Conservation (phyloP, 2,113 vertebrate species). For the Pedetes capensis region DNA sequence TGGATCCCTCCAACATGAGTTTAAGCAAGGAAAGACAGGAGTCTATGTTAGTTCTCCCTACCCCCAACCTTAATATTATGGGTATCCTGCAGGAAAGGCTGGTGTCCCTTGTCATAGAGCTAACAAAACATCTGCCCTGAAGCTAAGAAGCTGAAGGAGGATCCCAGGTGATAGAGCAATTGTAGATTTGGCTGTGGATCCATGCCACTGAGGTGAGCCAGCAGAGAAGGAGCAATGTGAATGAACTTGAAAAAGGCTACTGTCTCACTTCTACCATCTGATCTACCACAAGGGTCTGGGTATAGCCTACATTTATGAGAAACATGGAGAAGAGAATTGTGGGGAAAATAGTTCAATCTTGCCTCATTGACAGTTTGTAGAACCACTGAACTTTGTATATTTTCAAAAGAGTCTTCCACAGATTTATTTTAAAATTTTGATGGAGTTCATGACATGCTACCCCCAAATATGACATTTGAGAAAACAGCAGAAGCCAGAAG, state of each 20-base stretch:
- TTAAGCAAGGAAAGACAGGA: neutral
- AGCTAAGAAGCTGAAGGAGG: neutral
- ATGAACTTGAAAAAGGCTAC: neutral
- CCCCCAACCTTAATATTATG: too few relatives aligned
- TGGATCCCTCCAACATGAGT: neutral
- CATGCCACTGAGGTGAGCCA: neutral
- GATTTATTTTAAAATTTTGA: neutral
- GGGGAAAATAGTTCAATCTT: neutral
- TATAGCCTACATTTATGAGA: neutral
- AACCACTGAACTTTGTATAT: neutral
- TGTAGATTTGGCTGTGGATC: too few relatives aligned
- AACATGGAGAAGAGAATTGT: neutral
- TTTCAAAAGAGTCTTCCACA: neutral
- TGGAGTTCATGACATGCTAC: neutral
- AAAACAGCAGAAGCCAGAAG: neutral
- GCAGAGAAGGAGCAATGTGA: neutral
- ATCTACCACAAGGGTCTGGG: neutral
- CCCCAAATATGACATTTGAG: neutral
- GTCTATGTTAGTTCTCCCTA: neutral
- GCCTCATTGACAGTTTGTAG: neutral
- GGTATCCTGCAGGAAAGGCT: neutral
- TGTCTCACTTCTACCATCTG: neutral
- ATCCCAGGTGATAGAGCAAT: neutral
- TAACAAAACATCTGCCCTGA: neutral
- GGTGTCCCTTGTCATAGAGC: neutral